Percentiles rank a stretch among this genome's conserved stretches.
Conservation (phyloP, 1,140 invertebrate species). For the Ostrea denselamellosa region DNA sequence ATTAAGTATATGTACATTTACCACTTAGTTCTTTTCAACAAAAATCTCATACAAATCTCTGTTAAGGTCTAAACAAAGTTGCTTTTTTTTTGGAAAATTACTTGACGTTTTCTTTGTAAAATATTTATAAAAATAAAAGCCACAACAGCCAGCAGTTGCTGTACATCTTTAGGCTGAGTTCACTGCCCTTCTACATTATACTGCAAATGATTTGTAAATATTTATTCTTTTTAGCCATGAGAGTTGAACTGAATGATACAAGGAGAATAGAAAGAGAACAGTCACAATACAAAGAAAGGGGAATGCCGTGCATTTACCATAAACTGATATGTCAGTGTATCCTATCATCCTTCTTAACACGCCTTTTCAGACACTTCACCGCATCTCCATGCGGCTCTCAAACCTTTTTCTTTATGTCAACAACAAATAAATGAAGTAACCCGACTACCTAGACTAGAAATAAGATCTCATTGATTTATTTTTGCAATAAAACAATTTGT, state of each 20-base stretch:
- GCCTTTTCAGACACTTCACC: constrained; percentile 20
- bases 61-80: neutral
- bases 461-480: constrained; percentile 27
- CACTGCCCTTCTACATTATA: neutral
- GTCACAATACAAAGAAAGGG: neutral
- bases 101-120: neutral
- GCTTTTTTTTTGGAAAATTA: neutral
- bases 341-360: neutral
- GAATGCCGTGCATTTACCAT: neutral
- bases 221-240: neutral
- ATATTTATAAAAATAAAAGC: neutral
- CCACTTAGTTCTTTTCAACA: neutral
- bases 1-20: neutral
- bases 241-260: neutral
- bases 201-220: neutral
- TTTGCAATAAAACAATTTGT: constrained; percentile 37
- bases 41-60: neutral
- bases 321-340: neutral
- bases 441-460: neutral
- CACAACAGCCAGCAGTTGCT: neutral
- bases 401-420: constrained; percentile 13
- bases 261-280: neutral
- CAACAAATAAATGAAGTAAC: constrained; percentile 31
- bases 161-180: neutral
- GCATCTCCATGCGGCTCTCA: neutral